phyloP scores from a whole-genome alignment of 1,140 invertebrate genomes.

The Aleiodes sp. region DNA sequence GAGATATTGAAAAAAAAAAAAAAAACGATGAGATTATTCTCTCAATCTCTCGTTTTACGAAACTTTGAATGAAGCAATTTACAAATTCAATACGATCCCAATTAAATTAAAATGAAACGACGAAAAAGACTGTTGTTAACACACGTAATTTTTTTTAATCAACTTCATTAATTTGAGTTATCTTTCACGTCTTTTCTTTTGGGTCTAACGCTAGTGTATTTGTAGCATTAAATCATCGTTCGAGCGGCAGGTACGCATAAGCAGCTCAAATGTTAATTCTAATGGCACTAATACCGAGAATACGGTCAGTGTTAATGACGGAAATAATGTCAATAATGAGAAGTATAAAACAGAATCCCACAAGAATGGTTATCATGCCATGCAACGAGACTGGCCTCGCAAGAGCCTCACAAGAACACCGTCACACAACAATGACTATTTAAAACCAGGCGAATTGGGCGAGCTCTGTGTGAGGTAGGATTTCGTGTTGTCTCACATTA shows the following conservation, averaged over 20 bases:
- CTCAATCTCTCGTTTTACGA: no score
- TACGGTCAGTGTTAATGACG: conserved; percentile 53
- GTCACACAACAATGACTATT: conserved; percentile 62
- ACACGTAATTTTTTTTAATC: neutral
- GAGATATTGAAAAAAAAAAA: no score
- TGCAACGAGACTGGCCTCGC: conserved; percentile 25
- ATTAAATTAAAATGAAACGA: neutral
- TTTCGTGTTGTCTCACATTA: conserved; percentile 56
- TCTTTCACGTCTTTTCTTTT: neutral
- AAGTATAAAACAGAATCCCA: conserved; percentile 51
- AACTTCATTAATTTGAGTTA: neutral
- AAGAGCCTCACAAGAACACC: conserved; percentile 40
- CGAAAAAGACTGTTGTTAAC: neutral
- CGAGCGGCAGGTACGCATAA: conserved; percentile 57
- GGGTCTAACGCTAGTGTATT: conserved; percentile 59
- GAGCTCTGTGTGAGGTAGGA: conserved; percentile 67
- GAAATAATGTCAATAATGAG: conserved; percentile 53
- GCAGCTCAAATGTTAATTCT: conserved; percentile 60
- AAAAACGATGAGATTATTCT: no score
- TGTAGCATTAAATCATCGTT: conserved; percentile 61
- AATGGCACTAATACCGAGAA: conserved; percentile 58
- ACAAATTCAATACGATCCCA: neutral
- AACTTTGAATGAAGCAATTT: no score
- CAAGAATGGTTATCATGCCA: conserved; percentile 29
- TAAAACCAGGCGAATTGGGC: conserved; percentile 65